Evolutionary conservation across 2,888 invertebrate genomes (phyloP).

Genomic region (Andricus curvator): DNA sequence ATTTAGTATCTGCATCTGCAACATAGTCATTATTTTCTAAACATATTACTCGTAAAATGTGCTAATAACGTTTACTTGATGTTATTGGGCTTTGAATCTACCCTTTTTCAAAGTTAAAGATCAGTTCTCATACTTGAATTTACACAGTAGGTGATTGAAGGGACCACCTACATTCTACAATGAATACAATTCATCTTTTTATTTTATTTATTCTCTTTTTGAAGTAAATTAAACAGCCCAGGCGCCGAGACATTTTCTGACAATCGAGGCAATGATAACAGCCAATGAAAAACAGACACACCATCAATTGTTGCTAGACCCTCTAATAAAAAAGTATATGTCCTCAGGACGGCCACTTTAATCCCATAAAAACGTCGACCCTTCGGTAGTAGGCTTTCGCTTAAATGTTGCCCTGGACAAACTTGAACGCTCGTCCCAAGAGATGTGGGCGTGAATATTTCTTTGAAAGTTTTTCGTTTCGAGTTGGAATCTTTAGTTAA

Average conservation of each 20-base stretch:
- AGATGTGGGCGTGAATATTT: slow-evolving; percentile 22
- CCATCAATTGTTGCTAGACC: neutral
- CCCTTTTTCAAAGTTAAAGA: slow-evolving; percentile 12
- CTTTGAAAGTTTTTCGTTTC: neutral
- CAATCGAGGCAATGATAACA: neutral
- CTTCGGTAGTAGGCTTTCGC: neutral
- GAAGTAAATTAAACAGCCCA: neutral
- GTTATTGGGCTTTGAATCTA: neutral
- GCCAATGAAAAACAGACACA: slow-evolving; percentile 6
- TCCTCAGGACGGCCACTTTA: slow-evolving; percentile 3
- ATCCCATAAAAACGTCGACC: slow-evolving; percentile 18
- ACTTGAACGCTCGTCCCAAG: neutral
- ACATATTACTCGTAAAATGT: no score
- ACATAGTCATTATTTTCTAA: neutral
- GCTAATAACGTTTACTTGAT: no score
- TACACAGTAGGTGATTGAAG: neutral
- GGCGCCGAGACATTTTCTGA: neutral
- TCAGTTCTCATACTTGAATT: neutral
- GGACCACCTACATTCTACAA: neutral
- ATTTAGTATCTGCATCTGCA: neutral
- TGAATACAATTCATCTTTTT: neutral
- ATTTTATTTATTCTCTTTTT: slow-evolving; percentile 23
- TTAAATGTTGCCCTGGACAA: neutral
- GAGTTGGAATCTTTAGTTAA: neutral
- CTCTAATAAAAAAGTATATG: slow-evolving; percentile 20